Percentiles rank a stretch among this genome's conserved stretches.
Conservation (phyloP, 1,140 invertebrate genomes). For the Caenorhabditis briggsae region DNA sequence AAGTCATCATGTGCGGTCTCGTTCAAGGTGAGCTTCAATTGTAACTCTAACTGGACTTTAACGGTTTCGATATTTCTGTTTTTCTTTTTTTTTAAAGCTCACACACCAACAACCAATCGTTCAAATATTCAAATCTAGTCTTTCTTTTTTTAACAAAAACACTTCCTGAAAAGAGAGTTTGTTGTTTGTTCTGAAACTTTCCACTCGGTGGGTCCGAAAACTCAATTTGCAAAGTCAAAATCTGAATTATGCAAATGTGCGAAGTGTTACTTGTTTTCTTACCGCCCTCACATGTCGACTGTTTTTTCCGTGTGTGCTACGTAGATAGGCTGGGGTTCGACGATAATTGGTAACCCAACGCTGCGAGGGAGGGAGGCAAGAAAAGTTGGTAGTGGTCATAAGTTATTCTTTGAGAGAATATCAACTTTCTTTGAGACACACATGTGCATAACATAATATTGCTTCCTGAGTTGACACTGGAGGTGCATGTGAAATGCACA, state of each 20-base stretch:
- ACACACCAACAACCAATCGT: neutral
- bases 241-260: conserved; percentile 50
- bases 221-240: neutral
- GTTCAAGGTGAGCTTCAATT: too few species aligned
- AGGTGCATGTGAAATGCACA: conserved; percentile 52
- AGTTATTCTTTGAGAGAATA: conserved; percentile 38
- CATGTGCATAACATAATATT: conserved; percentile 47
- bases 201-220: conserved; percentile 14
- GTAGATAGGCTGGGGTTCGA: neutral
- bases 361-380: neutral
- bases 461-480: conserved; percentile 1
- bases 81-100: neutral
- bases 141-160: neutral
- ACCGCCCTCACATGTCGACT: neutral
- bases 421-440: conserved; percentile 33
- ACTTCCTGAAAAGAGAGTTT: neutral
- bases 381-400: neutral
- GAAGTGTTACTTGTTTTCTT: too few species aligned
- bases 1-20: too few species aligned
- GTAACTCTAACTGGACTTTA: too few species aligned
- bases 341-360: conserved; percentile 40
- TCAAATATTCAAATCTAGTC: neutral
- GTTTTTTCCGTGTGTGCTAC: neutral
- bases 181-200: neutral
- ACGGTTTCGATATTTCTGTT: too few species aligned